Percentiles rank a stretch among this genome's conserved stretches.
Conservation (phyloP, 2,888 invertebrate species). For the Beris chalybata region DNA sequence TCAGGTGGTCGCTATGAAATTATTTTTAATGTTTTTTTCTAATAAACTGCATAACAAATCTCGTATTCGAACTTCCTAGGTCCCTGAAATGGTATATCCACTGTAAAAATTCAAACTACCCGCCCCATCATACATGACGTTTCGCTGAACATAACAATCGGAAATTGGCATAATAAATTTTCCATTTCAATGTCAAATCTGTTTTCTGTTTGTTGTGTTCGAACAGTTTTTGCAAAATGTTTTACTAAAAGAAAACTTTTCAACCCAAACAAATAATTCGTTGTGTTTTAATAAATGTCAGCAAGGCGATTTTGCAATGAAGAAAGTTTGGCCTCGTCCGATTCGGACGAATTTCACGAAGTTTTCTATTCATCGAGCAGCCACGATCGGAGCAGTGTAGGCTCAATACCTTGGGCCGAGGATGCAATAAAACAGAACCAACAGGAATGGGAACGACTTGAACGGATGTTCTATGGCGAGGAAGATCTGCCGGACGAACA, state of each 20-base stretch:
- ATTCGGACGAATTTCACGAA: constrained; percentile 49
- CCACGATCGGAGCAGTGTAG: constrained; percentile 52
- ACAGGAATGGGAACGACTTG: constrained; percentile 54
- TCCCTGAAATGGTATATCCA: too few species aligned
- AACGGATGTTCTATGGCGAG: constrained; percentile 51
- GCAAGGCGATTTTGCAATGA: constrained; percentile 6
- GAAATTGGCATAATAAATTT: constrained; percentile 18
- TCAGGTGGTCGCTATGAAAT: too few species aligned
- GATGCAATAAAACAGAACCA: constrained; percentile 56
- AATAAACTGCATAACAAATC: too few species aligned
- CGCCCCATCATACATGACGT: too few species aligned
- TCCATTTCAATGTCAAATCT: constrained; percentile 33
- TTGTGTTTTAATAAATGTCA: constrained; percentile 18
- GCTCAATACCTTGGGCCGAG: constrained; percentile 57
- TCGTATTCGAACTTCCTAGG: too few species aligned
- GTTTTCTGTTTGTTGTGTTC: constrained; percentile 29
- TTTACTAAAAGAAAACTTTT: background rate
- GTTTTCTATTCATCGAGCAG: constrained; percentile 53
- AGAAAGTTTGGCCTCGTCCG: constrained; percentile 35
- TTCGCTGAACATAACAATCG: background rate
- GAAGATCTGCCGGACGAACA: constrained; percentile 45
- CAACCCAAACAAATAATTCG: background rate
- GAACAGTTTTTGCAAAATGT: background rate
- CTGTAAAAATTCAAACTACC: too few species aligned
- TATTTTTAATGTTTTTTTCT: too few species aligned